Evolutionary conservation across 1,140 invertebrate genomes (phyloP), one percentile per base, ranked within the genome.

Genomic region (Bombus sibiricus): DNA sequence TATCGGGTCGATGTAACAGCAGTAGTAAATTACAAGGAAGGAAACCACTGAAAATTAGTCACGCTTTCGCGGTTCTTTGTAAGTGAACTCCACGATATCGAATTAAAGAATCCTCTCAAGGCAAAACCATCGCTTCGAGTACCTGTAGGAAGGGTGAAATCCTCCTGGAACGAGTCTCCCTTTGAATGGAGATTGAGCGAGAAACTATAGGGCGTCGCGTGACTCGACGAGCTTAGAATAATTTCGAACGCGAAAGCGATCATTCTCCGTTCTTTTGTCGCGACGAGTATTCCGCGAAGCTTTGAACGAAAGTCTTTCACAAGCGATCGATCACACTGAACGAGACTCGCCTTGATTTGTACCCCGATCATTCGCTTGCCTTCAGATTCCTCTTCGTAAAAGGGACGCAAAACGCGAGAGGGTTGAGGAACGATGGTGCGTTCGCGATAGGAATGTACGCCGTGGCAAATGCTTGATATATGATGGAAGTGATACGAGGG

Each of bases 11-110:
- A 10, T 32, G 8, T 57, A 22, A 59, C 62, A 87, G 57, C 68
- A 64, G 47, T 43, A 32, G 41, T 39, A 73, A 81, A 84, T 89
- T 66, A 76, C 57, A 88, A 88, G 73, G 18, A 39, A 64, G 79
- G 59, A 64, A 66, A 73, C 80, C 66, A 64, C 76, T 81, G 66
- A 47, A 79, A 88, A 89, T 86, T 86, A 88, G 62, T 75, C 47
- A 47, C 18, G 39, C 72, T 66, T 47, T 47, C 71, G 68, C 37
- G 32, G 79, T 86, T 88, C 72, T 86, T 89, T 83, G 87, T 79
- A 71, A 88, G 66, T 62, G 79, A 53, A 75, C 34, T 83, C 47
- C 41, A 37, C 43, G 47, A 57, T 77, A 89, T 59, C 37, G 69
- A 76, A 53, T 85, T 78, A 68, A 22, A 87, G 82, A 59, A 69